Evolutionary conservation across 2,113 vertebrate genomes (phyloP).

Genomic region (Perca schrenkii): DNA sequence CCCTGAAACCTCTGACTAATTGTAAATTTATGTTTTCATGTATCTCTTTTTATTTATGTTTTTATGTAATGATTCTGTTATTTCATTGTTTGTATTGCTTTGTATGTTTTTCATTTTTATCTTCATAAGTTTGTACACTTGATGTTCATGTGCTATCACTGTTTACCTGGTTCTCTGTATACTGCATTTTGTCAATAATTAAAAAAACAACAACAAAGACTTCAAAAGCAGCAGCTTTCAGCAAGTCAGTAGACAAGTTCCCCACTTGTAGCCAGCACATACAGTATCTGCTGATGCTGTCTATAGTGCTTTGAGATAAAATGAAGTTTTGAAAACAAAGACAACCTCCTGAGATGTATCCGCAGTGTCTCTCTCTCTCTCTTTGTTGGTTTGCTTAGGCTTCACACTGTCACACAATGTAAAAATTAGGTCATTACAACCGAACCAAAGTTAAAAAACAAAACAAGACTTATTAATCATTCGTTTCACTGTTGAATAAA

Average conservation of each 20-base stretch:
- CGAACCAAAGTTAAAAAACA: not conserved
- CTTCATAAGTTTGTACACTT: too few species aligned
- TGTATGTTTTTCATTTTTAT: too few species aligned
- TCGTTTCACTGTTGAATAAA: slow-evolving; percentile 63
- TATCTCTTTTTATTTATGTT: too few species aligned
- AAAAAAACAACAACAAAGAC: not conserved
- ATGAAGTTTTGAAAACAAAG: not conserved
- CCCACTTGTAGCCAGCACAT: not conserved
- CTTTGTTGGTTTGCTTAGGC: not conserved
- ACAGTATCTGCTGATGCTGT: not conserved
- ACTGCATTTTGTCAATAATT: too few species aligned
- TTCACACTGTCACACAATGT: slow-evolving; percentile 7
- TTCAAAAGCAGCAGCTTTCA: slow-evolving; percentile 33
- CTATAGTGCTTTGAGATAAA: slow-evolving; percentile 1
- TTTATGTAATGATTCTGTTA: too few species aligned
- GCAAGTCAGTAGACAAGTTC: not conserved
- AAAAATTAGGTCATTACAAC: slow-evolving; percentile 56
- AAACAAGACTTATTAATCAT: slow-evolving; percentile 57
- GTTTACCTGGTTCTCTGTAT: too few species aligned
- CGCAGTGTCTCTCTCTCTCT: not conserved
- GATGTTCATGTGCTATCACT: too few species aligned
- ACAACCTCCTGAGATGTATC: not conserved
- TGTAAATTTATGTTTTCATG: too few species aligned
- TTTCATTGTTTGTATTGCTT: too few species aligned
- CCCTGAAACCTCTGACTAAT: too few species aligned